phyloP scores from a whole-genome alignment of 92 coral and sea anemone species.

The Zoanthus solanderi region DNA sequence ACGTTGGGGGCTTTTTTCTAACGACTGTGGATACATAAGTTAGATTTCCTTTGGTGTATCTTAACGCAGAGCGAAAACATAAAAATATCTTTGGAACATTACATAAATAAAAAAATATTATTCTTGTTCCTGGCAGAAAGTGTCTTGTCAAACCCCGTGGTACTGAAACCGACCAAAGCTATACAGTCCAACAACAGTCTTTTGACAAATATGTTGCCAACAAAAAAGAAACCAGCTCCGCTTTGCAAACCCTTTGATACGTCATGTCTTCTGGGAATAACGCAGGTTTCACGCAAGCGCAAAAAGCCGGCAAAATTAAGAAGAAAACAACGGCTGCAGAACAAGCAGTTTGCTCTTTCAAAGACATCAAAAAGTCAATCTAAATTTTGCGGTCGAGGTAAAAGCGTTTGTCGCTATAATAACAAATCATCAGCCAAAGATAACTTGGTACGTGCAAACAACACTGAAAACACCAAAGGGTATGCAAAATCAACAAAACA shows the following conservation, averaged over 20 bases:
- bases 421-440: background rate
- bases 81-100: too few relatives aligned
- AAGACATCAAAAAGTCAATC: background rate
- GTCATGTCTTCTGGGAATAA: slow-evolving; percentile 12
- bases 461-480: background rate
- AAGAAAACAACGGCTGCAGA: slow-evolving; percentile 25
- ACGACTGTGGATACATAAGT: too few relatives aligned
- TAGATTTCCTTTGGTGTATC: too few relatives aligned
- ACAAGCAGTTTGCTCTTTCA: slow-evolving; percentile 7
- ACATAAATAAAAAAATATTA: too few relatives aligned
- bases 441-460: background rate
- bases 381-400: background rate
- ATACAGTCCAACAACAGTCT: background rate
- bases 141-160: background rate
- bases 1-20: too few relatives aligned
- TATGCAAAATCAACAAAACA: background rate
- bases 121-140: background rate
- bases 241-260: slow-evolving; percentile 3
- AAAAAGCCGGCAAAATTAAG: background rate
- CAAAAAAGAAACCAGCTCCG: background rate
- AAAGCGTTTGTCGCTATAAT: background rate
- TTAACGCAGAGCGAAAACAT: too few relatives aligned
- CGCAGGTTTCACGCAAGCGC: background rate
- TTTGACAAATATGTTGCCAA: background rate
- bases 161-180: background rate